Conservation (phyloP, 2,888 invertebrate species). For the Scaptomyza polygonia region DNA sequence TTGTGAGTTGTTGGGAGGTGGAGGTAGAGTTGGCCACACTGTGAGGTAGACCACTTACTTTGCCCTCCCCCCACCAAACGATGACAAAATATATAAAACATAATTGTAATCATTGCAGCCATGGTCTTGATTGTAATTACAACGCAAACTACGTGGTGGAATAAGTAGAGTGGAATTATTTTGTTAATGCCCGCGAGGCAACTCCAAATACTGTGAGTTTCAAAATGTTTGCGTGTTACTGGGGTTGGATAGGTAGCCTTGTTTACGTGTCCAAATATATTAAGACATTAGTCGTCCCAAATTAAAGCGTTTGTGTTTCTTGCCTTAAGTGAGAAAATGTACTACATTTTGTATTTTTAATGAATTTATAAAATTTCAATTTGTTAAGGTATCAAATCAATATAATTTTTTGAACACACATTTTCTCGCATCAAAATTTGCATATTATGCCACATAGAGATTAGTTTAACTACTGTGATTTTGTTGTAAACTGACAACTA, state of each 20-base stretch:
- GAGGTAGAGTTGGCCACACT: too few species aligned
- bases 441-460: conserved; percentile 27
- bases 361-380: background rate
- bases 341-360: background rate
- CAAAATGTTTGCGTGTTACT: conserved; percentile 23
- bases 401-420: background rate
- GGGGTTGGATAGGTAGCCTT: too few species aligned
- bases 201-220: conserved; percentile 55
- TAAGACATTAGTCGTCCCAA: conserved; percentile 57
- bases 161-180: conserved; percentile 18
- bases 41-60: too few species aligned
- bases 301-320: conserved; percentile 59
- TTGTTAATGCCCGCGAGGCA: conserved; percentile 75
- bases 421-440: conserved; percentile 4
- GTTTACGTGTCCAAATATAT: too few species aligned
- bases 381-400: background rate
- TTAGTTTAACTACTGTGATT: conserved; percentile 48
- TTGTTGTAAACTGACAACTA: conserved; percentile 66
- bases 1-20: conserved; percentile 9
- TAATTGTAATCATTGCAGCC: conserved; percentile 80
- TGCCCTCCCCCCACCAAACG: conserved; percentile 29
- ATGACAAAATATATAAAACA: conserved; percentile 59
- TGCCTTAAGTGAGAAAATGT: conserved; percentile 3
- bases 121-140: conserved; percentile 74
- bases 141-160: conserved; percentile 62